These are phyloP conservation scores for Rhopalosiphum padi DNA, from an alignment of 1,140 invertebrate genomes.

Conservation along the genomic window DNA sequence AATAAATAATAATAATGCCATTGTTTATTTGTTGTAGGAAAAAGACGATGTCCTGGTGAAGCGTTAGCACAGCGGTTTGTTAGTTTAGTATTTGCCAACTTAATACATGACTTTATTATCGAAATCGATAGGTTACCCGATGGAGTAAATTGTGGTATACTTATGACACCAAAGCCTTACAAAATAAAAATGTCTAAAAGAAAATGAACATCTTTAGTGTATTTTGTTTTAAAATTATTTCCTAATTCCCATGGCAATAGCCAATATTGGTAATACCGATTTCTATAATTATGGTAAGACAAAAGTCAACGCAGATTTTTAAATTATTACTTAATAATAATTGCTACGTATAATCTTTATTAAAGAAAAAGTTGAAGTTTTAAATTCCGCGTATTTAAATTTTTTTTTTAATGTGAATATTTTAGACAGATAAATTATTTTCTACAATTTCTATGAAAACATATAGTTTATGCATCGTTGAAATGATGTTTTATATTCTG, in stretches of 20 bases:
- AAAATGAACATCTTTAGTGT: slow-evolving; percentile 4
- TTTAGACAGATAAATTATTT: too few species aligned
- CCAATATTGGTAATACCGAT: too few species aligned
- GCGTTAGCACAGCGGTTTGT: slow-evolving; percentile 67
- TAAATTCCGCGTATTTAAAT: neutral
- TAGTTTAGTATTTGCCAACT: slow-evolving; percentile 24
- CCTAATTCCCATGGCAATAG: neutral
- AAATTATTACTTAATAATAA: too few species aligned
- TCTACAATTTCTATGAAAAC: too few species aligned
- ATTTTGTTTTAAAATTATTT: neutral
- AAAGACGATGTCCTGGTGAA: slow-evolving; percentile 79
- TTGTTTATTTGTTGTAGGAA: slow-evolving; percentile 67
- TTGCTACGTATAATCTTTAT: too few species aligned
- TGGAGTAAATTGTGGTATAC: slow-evolving; percentile 40
- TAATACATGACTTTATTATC: slow-evolving; percentile 36
- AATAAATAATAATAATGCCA: neutral
- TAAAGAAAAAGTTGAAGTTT: neutral
- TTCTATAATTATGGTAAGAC: neutral
- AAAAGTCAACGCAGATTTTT: neutral
- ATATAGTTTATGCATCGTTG: too few species aligned
- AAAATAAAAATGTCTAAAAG: slow-evolving; percentile 50
- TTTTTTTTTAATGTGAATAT: neutral
- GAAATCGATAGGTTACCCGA: slow-evolving; percentile 32
- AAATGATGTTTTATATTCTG: neutral
- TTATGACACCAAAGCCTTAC: slow-evolving; percentile 35